Evolutionary conservation across 92 coral and sea anemone genomes (phyloP).

Genomic region (Montipora capitata): DNA sequence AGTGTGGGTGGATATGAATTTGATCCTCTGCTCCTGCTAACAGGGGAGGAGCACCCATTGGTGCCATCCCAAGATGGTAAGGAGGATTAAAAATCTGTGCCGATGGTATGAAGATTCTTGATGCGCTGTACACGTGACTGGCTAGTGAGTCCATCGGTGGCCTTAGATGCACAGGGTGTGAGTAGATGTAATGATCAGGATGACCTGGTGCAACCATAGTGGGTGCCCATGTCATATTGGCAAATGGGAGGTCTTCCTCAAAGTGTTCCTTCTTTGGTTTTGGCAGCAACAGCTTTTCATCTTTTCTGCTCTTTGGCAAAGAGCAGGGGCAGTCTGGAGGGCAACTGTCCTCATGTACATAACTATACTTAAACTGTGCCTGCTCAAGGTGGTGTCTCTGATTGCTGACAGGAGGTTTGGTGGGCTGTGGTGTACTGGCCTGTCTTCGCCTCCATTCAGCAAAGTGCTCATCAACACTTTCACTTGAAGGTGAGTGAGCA

Average conservation of each 20-base stretch:
- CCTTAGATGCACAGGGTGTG: constrained; percentile 49
- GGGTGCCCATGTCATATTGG: constrained; percentile 67
- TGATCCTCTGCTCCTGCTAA: constrained; percentile 85
- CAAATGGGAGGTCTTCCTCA: constrained; percentile 59
- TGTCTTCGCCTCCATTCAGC: constrained; percentile 88
- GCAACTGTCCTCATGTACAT: constrained; percentile 22
- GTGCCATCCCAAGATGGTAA: constrained; percentile 79
- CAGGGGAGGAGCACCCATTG: constrained; percentile 81
- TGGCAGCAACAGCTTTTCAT: constrained; percentile 48
- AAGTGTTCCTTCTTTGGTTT: constrained; percentile 68
- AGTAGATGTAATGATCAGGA: constrained; percentile 53
- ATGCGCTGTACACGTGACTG: constrained; percentile 73
- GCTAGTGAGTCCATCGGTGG: constrained; percentile 46
- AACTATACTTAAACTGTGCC: constrained; percentile 16
- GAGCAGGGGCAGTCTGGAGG: constrained; percentile 51
- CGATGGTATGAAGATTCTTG: constrained; percentile 96
- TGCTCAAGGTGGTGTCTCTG: constrained; percentile 25
- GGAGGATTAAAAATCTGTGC: constrained; percentile 84
- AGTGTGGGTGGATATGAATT: constrained; percentile 90
- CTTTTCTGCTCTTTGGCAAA: constrained; percentile 28
- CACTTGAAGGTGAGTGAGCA: constrained; percentile 74
- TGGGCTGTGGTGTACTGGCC: constrained; percentile 21
- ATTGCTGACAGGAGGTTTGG: constrained; percentile 10
- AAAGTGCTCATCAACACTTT: constrained; percentile 89
- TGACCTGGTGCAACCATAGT: constrained; percentile 58